These are phyloP conservation scores for Pseudochromis fuscus DNA, from an alignment of 2,797 vertebrate genomes.

Conservation along the genomic window DNA sequence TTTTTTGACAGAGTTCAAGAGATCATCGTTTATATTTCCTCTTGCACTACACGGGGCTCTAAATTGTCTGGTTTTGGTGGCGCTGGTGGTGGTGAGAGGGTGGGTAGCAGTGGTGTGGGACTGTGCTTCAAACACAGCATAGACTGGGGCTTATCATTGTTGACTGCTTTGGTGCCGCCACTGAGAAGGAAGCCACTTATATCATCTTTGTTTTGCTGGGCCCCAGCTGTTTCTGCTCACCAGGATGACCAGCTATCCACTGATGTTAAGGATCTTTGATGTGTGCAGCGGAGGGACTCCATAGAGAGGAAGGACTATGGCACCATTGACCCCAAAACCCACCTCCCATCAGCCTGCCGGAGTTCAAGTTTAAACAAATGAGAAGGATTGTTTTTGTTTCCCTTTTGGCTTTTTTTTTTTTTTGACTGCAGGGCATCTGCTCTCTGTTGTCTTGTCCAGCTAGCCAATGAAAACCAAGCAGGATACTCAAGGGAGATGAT, in stretches of 20 bases:
- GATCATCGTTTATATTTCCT: constrained; percentile 80
- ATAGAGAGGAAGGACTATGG: constrained; percentile 47
- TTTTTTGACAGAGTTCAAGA: constrained; percentile 77
- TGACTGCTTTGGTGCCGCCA: constrained; percentile 62
- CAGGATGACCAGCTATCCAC: constrained; percentile 68
- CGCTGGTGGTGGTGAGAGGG: constrained; percentile 18
- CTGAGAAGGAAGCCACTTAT: constrained; percentile 71
- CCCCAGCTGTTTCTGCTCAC: constrained; percentile 79
- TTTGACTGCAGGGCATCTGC: constrained; percentile 43
- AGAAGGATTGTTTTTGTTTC: constrained; percentile 65
- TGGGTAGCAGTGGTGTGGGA: background rate
- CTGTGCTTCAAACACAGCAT: constrained; percentile 63
- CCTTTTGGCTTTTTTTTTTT: constrained; percentile 25
- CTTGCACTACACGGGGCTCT: constrained; percentile 71
- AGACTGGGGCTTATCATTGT: constrained; percentile 65
- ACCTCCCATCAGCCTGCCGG: constrained; percentile 66
- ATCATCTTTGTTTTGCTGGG: constrained; percentile 82
- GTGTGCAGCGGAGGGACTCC: constrained; percentile 51
- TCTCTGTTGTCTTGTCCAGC: constrained; percentile 48
- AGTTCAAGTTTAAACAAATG: constrained; percentile 82
- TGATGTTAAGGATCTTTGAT: constrained; percentile 75
- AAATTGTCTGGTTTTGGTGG: constrained; percentile 72
- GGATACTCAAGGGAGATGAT: constrained; percentile 46
- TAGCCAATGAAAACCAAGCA: constrained; percentile 43
- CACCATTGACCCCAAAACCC: constrained; percentile 60